These are phyloP conservation scores for Scelioninae gen. 1 DNA, from an alignment of 2,888 invertebrate genomes.

Conservation along the genomic window DNA sequence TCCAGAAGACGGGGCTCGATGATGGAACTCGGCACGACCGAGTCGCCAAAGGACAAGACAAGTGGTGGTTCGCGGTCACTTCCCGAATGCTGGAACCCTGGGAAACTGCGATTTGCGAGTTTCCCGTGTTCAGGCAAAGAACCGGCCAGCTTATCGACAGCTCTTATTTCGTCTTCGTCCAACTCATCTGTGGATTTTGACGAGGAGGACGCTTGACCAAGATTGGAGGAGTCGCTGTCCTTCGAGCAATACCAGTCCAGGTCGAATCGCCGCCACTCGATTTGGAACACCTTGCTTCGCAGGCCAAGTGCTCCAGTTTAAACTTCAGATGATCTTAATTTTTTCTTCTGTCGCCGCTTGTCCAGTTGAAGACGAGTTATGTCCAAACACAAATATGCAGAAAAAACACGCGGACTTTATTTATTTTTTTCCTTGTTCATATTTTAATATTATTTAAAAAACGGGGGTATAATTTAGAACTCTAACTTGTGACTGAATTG, in stretches of 20 bases:
- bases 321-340: constrained; percentile 44
- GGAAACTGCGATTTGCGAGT: constrained; percentile 78
- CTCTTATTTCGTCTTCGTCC: constrained; percentile 88
- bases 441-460: no score
- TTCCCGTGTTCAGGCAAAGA: constrained; percentile 85
- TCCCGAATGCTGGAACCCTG: constrained; percentile 80
- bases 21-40: constrained; percentile 88
- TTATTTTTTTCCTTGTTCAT: no score
- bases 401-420: no score
- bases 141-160: constrained; percentile 86
- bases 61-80: constrained; percentile 79
- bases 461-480: no score
- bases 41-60: constrained; percentile 80
- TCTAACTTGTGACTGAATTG: no score
- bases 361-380: background rate
- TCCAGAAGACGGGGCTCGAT: constrained; percentile 91
- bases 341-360: constrained; percentile 8
- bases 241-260: constrained; percentile 74
- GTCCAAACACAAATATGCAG: background rate
- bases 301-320: constrained; percentile 81
- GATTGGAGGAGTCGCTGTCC: constrained; percentile 76
- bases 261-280: constrained; percentile 75
- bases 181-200: constrained; percentile 85
- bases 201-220: constrained; percentile 81
- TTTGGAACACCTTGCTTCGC: constrained; percentile 79